Conservation (phyloP, 2,888 invertebrate species). For the Morinoia aosen region DNA sequence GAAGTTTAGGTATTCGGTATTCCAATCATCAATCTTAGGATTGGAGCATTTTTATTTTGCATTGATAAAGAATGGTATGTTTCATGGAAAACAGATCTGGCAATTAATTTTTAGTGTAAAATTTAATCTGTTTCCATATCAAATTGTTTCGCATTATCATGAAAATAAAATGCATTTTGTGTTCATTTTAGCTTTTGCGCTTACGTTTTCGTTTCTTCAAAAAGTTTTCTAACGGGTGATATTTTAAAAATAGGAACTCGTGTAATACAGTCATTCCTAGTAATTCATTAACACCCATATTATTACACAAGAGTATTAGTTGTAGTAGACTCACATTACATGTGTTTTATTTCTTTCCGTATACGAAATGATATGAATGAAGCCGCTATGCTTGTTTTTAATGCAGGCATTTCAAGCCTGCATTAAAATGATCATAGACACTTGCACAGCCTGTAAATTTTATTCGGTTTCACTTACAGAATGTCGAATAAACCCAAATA, state of each 20-base stretch:
- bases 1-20: too few relatives aligned
- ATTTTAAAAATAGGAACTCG: neutral
- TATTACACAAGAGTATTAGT: neutral
- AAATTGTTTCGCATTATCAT: too few relatives aligned
- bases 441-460: neutral
- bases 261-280: neutral
- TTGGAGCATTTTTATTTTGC: too few relatives aligned
- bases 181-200: neutral
- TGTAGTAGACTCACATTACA: neutral
- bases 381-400: neutral
- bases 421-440: neutral
- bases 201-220: neutral
- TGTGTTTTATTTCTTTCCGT: neutral
- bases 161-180: neutral
- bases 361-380: neutral
- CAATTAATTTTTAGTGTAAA: too few relatives aligned
- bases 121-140: too few relatives aligned
- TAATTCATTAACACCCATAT: neutral
- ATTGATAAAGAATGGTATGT: too few relatives aligned
- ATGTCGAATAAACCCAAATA: neutral
- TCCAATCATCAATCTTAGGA: too few relatives aligned
- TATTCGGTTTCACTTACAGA: neutral
- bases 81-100: too few relatives aligned
- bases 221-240: too few relatives aligned
- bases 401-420: too few relatives aligned